Percentiles rank a stretch among this genome's conserved stretches.
phyloP scores from a whole-genome alignment of 1,140 invertebrate species.

The Neuroterus valhalla region DNA sequence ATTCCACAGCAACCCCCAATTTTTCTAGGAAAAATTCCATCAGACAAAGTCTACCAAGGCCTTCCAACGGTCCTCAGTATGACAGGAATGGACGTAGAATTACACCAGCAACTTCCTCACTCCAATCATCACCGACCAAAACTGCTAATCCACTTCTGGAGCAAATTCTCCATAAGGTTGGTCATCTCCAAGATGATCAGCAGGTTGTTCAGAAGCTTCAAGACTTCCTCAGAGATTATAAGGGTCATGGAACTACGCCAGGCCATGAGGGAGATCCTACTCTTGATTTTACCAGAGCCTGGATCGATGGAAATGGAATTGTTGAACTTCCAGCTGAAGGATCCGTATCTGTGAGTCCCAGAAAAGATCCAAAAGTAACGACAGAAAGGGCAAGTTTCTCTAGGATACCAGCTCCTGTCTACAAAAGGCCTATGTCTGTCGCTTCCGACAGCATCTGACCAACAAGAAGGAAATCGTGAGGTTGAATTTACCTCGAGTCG shows the following conservation, averaged over 20 bases:
- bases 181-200: slow-evolving; percentile 81
- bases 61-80: slow-evolving; percentile 70
- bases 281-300: slow-evolving; percentile 82
- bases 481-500: slow-evolving; percentile 44
- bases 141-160: slow-evolving; percentile 80
- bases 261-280: slow-evolving; percentile 78
- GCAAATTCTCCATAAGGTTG: slow-evolving; percentile 82
- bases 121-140: slow-evolving; percentile 80
- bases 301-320: slow-evolving; percentile 83
- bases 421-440: slow-evolving; percentile 70
- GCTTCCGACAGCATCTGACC: slow-evolving; percentile 68
- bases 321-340: slow-evolving; percentile 70
- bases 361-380: slow-evolving; percentile 71
- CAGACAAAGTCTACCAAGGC: slow-evolving; percentile 79
- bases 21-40: slow-evolving; percentile 79
- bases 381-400: slow-evolving; percentile 68
- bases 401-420: slow-evolving; percentile 72
- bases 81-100: slow-evolving; percentile 76
- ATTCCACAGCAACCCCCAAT: slow-evolving; percentile 62
- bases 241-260: slow-evolving; percentile 46
- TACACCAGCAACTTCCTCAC: slow-evolving; percentile 70
- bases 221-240: slow-evolving; percentile 81
- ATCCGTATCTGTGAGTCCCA: slow-evolving; percentile 64
- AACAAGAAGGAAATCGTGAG: neutral
- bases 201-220: slow-evolving; percentile 83